These are phyloP conservation scores for Antitype chi DNA, from an alignment of 2,888 invertebrate genomes.

Conservation along the genomic window DNA sequence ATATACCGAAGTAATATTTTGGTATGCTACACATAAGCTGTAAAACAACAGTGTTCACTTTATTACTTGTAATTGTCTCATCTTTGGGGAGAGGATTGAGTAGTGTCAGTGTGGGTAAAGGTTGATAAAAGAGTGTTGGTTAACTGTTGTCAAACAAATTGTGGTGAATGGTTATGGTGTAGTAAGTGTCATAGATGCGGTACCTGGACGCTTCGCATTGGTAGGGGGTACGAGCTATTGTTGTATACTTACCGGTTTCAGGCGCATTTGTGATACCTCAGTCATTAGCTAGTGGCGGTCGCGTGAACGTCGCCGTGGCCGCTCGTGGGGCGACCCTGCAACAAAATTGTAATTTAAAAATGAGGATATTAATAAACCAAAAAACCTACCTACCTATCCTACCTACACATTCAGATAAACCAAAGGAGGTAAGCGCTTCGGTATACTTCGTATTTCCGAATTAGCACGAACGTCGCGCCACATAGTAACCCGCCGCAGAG, in stretches of 20 bases:
- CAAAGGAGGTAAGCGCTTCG: too few species aligned
- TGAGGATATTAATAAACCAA: too few species aligned
- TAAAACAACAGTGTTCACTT: constrained; percentile 89
- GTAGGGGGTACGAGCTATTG: constrained; percentile 51
- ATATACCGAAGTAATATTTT: constrained; percentile 89
- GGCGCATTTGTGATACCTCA: constrained; percentile 90
- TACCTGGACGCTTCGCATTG: constrained; percentile 58
- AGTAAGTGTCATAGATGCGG: constrained; percentile 58
- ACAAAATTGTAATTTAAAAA: neutral
- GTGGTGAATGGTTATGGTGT: constrained; percentile 46
- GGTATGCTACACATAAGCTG: constrained; percentile 88
- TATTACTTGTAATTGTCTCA: constrained; percentile 84
- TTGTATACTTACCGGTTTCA: constrained; percentile 86
- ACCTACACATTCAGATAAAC: too few species aligned
- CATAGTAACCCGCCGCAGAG: too few species aligned
- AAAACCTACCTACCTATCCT: too few species aligned
- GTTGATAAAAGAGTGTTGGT: constrained; percentile 60
- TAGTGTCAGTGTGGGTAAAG: constrained; percentile 64
- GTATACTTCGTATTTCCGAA: too few species aligned
- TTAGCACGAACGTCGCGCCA: too few species aligned
- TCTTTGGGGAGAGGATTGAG: constrained; percentile 71
- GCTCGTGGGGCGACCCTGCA: constrained; percentile 84
- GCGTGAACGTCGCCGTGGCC: constrained; percentile 86
- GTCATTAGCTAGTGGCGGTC: constrained; percentile 87
- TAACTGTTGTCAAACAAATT: constrained; percentile 49